These are phyloP conservation scores for Allophyes oxyacanthae DNA, from an alignment of 2,888 invertebrate genomes.

Conservation along the genomic window DNA sequence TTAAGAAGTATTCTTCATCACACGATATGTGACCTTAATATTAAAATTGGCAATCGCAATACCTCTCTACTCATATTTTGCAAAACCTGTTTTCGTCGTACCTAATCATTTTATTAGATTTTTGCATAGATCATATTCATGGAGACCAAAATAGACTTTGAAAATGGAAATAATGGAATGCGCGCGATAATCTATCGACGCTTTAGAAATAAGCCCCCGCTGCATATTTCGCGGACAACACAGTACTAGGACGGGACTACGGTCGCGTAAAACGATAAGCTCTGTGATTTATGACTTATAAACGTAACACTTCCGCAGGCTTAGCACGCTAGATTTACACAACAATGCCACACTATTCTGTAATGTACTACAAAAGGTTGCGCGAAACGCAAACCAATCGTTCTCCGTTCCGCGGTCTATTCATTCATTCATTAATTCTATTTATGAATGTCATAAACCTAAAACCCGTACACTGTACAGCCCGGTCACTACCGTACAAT, in stretches of 20 bases:
- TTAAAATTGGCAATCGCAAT: no score
- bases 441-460: slow-evolving; percentile 75
- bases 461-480: no score
- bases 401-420: slow-evolving; percentile 58
- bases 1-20: slow-evolving; percentile 37
- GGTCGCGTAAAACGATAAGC: slow-evolving; percentile 81
- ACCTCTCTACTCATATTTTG: no score
- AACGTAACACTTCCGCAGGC: slow-evolving; percentile 82
- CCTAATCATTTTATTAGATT: no score
- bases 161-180: slow-evolving; percentile 53
- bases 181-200: slow-evolving; percentile 53
- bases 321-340: slow-evolving; percentile 71
- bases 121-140: no score
- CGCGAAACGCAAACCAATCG: slow-evolving; percentile 37
- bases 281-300: slow-evolving; percentile 83
- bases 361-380: slow-evolving; percentile 48
- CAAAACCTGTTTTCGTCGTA: no score
- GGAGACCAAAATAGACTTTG: slow-evolving; percentile 22
- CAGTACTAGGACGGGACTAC: slow-evolving; percentile 56
- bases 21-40: no score
- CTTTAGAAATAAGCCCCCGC: slow-evolving; percentile 68
- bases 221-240: slow-evolving; percentile 76
- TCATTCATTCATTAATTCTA: slow-evolving; percentile 71
- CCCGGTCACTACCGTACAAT: slow-evolving; percentile 49
- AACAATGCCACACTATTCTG: slow-evolving; percentile 57